Base-by-base conservation (phyloP, 2,888 invertebrate species). In the Tinea semifulvella region DNA sequence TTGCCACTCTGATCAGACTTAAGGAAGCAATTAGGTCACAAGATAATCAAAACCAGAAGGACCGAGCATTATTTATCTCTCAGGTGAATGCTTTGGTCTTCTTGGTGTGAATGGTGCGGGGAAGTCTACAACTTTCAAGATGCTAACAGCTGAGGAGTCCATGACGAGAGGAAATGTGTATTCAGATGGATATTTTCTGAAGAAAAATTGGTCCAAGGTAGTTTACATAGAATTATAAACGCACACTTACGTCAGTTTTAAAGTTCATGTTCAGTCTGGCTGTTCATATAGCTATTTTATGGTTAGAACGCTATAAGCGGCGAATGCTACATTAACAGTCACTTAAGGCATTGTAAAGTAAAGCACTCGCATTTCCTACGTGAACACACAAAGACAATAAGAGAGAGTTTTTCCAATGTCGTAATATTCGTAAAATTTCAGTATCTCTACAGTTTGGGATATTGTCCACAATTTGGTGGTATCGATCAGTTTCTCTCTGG, bases 391-490 rank as follows among this genome's bases (percentile, higher is more conserved):
- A n/a, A n/a, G n/a, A n/a, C n/a, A n/a, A n/a, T n/a, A n/a, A n/a
- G n/a, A n/a, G n/a, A n/a, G n/a, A n/a, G n/a, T n/a, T n/a, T n/a
- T n/a, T n/a, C n/a, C n/a, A n/a, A n/a, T n/a, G n/a, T n/a, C n/a
- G n/a, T n/a, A n/a, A n/a, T n/a, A n/a, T n/a, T n/a, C n/a, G n/a
- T n/a, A n/a, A 18, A 2, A 38, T 38, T 25, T 10, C 68, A 91
- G 87, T 93, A 90, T 60, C 77, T 90, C 43, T 81, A 84, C 44
- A 79, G 85, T 48, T 85, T 95, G 59, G 94, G 95, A 18, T 96
- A 96, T 70, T 96, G 96, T 65, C 96, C 96, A 0, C 96, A 96
- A 77, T 89, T 88, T 64, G 88, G 91, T 70, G 92, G 92, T 0
- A 68, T 95, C 35, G 89, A 94, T 56, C 85, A 84, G 45, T 88